Percentiles rank a stretch among this genome's conserved stretches.
phyloP scores from a whole-genome alignment of 2,113 vertebrate genomes.

The Falcunculus frontatus region DNA sequence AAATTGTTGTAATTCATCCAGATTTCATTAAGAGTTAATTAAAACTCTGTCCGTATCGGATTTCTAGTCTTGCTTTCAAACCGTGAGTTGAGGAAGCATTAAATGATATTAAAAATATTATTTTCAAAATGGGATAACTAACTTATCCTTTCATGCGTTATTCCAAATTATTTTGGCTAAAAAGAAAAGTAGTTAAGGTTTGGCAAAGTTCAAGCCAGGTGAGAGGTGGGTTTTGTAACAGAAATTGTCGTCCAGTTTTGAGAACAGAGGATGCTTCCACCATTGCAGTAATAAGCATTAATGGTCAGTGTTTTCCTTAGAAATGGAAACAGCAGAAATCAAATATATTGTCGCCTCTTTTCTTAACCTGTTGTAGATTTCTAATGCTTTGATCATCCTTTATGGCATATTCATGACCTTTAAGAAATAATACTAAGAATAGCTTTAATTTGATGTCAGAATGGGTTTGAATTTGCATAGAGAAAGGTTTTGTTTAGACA shows the following conservation, averaged over 20 bases:
- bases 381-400: not conserved
- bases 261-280: not conserved
- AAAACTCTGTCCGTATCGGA: not conserved
- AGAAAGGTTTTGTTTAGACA: constrained; percentile 25
- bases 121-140: not conserved
- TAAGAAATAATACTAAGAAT: constrained; percentile 3
- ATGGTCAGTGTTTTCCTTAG: not conserved
- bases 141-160: not conserved
- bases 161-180: not conserved
- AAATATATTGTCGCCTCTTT: not conserved
- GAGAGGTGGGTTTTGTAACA: not conserved
- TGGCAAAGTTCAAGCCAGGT: not conserved
- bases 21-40: not conserved
- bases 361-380: not conserved
- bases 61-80: not conserved
- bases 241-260: not conserved
- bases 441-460: constrained; percentile 24
- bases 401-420: not conserved
- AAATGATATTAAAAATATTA: not conserved
- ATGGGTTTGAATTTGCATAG: constrained; percentile 25
- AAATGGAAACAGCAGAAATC: not conserved
- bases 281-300: not conserved
- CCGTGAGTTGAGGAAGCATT: not conserved
- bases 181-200: not conserved
- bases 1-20: not conserved